Base-by-base conservation (phyloP, 2,888 invertebrate genomes). In the Troides helena region DNA sequence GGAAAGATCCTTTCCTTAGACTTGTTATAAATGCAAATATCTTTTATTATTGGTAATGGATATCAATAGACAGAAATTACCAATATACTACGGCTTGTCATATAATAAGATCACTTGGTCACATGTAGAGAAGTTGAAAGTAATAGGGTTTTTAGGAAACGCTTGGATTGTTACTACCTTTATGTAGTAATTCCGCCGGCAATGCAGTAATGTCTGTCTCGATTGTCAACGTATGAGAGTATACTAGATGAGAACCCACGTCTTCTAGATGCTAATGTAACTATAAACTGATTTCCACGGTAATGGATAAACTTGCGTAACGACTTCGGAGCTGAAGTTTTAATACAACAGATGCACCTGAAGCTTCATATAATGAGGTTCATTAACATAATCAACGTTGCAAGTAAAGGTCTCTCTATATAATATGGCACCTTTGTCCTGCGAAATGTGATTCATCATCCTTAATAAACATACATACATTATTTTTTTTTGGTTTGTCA, bases 341-440 rank as follows among this genome's bases (percentile, higher is more conserved):
- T 53, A 53, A 53, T 8, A 39, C 23, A 50, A 50, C 23, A 6
- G 50, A 23, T 62, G 62, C 62, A 62, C 50, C 62, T 62, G 62
- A 62, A 62, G 62, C 67, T 56, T 62, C 53, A 57, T 39, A 56
- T 67, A 62, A 67, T 62, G 62, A 62, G 56, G 39, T 62, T 36
- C 57, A 56, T 65, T 65, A 57, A 65, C 39, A 39, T 43, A 58
- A n/a, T n/a, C 58, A 53, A n/a, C n/a, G 12, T 17, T 53, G 17
- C n/a, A 53, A 39, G 39, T 39, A 10, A 10, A 39, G 10, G 10
- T 7, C 10, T 10, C 3, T 10, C 39, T 39, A 39, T 10, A 10
- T 39, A 39, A 39, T 10, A 39, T 39, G 39, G 10, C 39, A 39
- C 10, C 39, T 10, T 39, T 10, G 39, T 39, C 39, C 7, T 8